Base-by-base conservation (phyloP, 2,888 invertebrate species). In the Falcaria lacertinaria region DNA sequence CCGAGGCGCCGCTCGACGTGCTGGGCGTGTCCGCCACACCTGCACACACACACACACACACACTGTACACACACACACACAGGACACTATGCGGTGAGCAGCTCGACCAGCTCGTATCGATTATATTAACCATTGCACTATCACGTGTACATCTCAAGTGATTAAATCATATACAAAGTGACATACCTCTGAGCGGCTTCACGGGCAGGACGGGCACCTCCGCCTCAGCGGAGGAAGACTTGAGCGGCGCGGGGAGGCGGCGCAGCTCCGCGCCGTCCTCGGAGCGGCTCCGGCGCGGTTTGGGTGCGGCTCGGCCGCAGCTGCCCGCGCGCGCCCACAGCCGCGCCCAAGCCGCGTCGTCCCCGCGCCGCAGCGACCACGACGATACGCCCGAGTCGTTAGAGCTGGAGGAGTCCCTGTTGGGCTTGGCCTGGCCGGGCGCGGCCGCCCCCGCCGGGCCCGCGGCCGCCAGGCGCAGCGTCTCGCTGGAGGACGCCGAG, bases 1-100 rank as follows among this genome's bases (percentile, higher is more conserved):
- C 96, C 0, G 95, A 96, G 5, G 95, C 94, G 15, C 95, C 95
- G 69, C 95, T 95, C 68, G 95, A 95, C 8, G 95, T 95, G 64
- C 95, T 95, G 64, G 93, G 92, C 22, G 94, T 93, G 68, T 93
- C 93, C 58, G 90, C 81, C 49, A 81, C 67, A n/a, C 80, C 86
- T 83, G 59, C 36, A 14, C 14, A 32, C 6, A 41, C 8, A 6
- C 11, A 7, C 43, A 48, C 11, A 48, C 14, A 15, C 13, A 15
- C 2, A 14, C 22, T 1, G 15, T 34, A 3, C 15, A 15, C 16
- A 2, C 11, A 32, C 6, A 14, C 19, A n/a, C n/a, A n/a, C n/a
- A n/a, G n/a, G n/a, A n/a, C n/a, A n/a, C n/a, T n/a, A n/a, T n/a
- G n/a, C n/a, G n/a, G n/a, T n/a, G n/a, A n/a, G n/a, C n/a, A n/a